phyloP scores from a whole-genome alignment of 2,797 vertebrate genomes.

The Karalla daura region DNA sequence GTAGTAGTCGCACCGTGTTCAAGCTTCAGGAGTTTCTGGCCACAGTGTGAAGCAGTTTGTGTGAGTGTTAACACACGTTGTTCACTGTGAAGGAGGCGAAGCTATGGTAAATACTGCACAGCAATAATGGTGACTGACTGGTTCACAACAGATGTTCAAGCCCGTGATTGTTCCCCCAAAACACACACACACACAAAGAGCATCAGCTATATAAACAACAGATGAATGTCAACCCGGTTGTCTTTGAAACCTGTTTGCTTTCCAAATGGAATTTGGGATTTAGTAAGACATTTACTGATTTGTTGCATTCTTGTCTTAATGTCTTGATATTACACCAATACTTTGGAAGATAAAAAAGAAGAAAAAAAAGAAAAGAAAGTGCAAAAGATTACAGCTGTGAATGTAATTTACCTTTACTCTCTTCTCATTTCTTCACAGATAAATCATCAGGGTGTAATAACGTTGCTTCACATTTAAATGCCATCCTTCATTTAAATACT shows the following conservation, averaged over 20 bases:
- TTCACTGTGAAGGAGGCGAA: slow-evolving; percentile 17
- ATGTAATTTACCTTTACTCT: slow-evolving; percentile 7
- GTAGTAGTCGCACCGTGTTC: not conserved
- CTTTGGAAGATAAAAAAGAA: not conserved
- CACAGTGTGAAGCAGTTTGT: slow-evolving; percentile 9
- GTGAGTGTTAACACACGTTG: not conserved
- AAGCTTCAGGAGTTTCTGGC: not conserved
- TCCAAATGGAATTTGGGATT: slow-evolving; percentile 48
- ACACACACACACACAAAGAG: slow-evolving; percentile 53
- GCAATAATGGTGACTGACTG: slow-evolving; percentile 62
- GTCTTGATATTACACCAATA: slow-evolving; percentile 16
- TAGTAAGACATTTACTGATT: slow-evolving; percentile 40
- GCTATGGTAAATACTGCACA: slow-evolving; percentile 36
- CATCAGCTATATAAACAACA: slow-evolving; percentile 71
- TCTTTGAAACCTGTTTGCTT: slow-evolving; percentile 53
- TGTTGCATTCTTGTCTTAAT: slow-evolving; percentile 25
- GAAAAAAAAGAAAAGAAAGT: not conserved
- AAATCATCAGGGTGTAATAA: slow-evolving; percentile 29
- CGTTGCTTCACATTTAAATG: slow-evolving; percentile 39
- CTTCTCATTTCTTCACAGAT: slow-evolving; percentile 15
- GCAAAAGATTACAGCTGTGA: slow-evolving; percentile 15
- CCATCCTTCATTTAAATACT: slow-evolving; percentile 40
- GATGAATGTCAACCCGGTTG: slow-evolving; percentile 70
- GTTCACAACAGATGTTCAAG: slow-evolving; percentile 75
- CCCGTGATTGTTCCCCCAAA: slow-evolving; percentile 57